Evolutionary conservation across 2,888 invertebrate genomes (phyloP).

Genomic region (Hololepta plana): DNA sequence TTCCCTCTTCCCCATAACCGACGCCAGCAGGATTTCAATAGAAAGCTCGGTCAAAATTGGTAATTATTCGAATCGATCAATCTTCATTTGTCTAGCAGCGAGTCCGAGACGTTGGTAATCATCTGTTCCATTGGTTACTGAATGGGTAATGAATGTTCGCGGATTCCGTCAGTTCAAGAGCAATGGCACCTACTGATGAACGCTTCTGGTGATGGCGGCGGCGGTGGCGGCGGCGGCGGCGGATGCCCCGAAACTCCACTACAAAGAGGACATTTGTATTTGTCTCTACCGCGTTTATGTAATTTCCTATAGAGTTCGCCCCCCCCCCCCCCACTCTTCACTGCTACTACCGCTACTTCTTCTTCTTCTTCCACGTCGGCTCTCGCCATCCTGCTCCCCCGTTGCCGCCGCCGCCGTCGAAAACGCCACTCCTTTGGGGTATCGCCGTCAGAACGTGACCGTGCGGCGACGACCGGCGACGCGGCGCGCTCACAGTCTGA

Average conservation of each 20-base stretch:
- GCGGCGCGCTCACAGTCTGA: constrained; percentile 19
- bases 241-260: constrained; percentile 26
- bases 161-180: constrained; percentile 27
- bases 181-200: constrained; percentile 25
- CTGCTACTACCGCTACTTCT: constrained; percentile 3
- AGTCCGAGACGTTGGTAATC: constrained; percentile 28
- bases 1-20: neutral
- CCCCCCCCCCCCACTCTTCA: constrained; percentile 15
- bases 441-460: constrained; percentile 21
- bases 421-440: constrained; percentile 21
- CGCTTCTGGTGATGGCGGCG: constrained; percentile 24
- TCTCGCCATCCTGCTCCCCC: constrained; percentile 19
- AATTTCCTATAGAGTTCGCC: constrained; percentile 32
- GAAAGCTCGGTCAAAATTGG: constrained; percentile 30
- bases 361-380: constrained; percentile 7
- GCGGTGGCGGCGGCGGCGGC: constrained; percentile 26
- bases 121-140: constrained; percentile 32
- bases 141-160: constrained; percentile 30
- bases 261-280: constrained; percentile 32
- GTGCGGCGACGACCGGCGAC: constrained; percentile 8
- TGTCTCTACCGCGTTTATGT: constrained; percentile 32
- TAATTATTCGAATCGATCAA: constrained; percentile 28
- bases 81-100: constrained; percentile 27
- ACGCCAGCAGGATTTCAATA: constrained; percentile 14
- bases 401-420: constrained; percentile 2